These are phyloP conservation scores for Cartodere bifasciata DNA, from an alignment of 2,888 invertebrate genomes.

Conservation along the genomic window DNA sequence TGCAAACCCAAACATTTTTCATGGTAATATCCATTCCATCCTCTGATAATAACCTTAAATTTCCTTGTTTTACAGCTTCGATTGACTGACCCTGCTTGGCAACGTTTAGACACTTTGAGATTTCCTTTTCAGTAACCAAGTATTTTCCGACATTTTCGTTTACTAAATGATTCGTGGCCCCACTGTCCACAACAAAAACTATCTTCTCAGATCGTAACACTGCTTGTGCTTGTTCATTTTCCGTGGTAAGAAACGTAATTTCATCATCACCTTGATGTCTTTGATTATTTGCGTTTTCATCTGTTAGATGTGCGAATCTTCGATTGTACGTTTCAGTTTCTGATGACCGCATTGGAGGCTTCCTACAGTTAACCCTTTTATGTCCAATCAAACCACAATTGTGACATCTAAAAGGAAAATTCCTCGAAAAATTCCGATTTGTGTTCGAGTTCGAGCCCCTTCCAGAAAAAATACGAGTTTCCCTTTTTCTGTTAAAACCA, in stretches of 20 bases:
- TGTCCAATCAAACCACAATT: slow-evolving; percentile 7
- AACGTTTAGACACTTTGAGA: slow-evolving; percentile 8
- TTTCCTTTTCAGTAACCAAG: slow-evolving; percentile 5
- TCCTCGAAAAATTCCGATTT: slow-evolving; percentile 3
- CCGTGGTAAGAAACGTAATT: no score
- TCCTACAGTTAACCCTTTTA: slow-evolving; percentile 3
- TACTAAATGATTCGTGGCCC: slow-evolving; percentile 12
- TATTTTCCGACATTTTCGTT: slow-evolving; percentile 7
- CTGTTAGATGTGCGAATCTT: slow-evolving; percentile 2
- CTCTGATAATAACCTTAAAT: slow-evolving; percentile 8
- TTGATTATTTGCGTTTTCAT: no score
- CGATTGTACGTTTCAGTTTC: no score
- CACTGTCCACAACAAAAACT: slow-evolving; percentile 13
- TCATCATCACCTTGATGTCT: no score
- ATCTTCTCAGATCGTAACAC: no score
- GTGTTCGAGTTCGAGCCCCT: no score
- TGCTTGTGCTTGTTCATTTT: no score
- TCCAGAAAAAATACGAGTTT: no score
- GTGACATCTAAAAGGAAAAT: slow-evolving; percentile 8
- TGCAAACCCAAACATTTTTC: slow-evolving; percentile 4
- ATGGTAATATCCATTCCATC: no score
- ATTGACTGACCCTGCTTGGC: slow-evolving; percentile 9
- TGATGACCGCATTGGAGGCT: not conserved
- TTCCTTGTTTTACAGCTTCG: slow-evolving; percentile 8
- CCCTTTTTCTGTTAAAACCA: slow-evolving; percentile 5